Conservation (phyloP, 2,113 vertebrate genomes). For the Corythaeola cristata region DNA sequence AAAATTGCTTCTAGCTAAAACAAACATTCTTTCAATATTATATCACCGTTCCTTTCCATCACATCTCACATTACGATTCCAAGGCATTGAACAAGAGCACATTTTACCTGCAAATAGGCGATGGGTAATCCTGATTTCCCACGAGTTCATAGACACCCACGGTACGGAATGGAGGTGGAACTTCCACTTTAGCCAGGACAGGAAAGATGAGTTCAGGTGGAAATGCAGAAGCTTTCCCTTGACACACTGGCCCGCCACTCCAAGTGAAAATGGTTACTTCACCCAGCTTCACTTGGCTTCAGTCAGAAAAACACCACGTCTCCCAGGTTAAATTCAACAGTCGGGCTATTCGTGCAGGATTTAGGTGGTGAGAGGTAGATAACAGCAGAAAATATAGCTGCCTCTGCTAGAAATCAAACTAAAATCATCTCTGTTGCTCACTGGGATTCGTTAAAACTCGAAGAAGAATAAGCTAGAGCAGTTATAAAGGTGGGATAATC, state of each 20-base stretch:
- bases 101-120: neutral
- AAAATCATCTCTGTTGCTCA: neutral
- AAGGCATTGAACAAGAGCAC: neutral
- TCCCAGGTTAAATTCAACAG: neutral
- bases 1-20: conserved; percentile 17
- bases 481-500: neutral
- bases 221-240: neutral
- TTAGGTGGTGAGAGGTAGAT: neutral
- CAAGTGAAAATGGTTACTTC: neutral
- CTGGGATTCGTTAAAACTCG: neutral
- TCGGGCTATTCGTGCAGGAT: neutral
- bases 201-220: neutral
- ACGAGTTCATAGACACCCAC: neutral
- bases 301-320: neutral
- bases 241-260: neutral
- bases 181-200: neutral
- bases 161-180: neutral
- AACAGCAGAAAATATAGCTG: neutral
- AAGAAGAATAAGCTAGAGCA: neutral
- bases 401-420: neutral
- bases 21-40: conserved; percentile 40
- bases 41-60: conserved; percentile 36
- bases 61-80: neutral
- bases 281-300: neutral
- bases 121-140: neutral